Evolutionary conservation across 1,140 invertebrate genomes (phyloP), one percentile per base, ranked within the genome.

Genomic region (Ylistrum balloti): DNA sequence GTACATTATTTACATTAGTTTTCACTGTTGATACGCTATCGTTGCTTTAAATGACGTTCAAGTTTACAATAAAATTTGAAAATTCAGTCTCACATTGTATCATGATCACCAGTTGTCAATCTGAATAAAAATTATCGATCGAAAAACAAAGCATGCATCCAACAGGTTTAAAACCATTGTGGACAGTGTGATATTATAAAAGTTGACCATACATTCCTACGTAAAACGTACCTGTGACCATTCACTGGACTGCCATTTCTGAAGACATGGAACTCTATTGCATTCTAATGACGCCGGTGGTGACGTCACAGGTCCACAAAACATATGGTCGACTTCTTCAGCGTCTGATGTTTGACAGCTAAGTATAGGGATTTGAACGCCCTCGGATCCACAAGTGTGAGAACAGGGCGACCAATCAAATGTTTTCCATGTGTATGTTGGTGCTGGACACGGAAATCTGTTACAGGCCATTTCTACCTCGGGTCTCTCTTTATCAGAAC

Each of bases 331-430:
- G 5, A 33, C 11, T n/a, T n/a, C 20, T 90, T 91, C 88, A 85
- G 88, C 33, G 32, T 85, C 74, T 15, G 89, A 88, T 7, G 87
- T 86, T 48, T 91, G 85, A 86, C 90, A 91, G 20, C 87, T 33
- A 17, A 86, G 35, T 86, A 89, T 89, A 33, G 87, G 88, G 17
- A 28, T 85, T 32, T 89, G 88, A 32, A 91, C 38, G 48, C 90
- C 90, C 11, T 87, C 41, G 33, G 87, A 74, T 0, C 90, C 90
- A 91, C 90, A 91, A 0, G 88, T 45, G 3, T 48, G 45, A 33
- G 90, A 87, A 35, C 90, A 91, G 33, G 86, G 88, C 10, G 45
- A 48, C 90, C 90, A 91, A 41, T 91, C 86, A 32, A 32, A 88
- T 41, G 35, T 74, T n/a, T 87, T 34, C 34, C 88, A 74, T 0